A percentile compares a stretch with the other conserved stretches of the same genome.
Conservation (phyloP, 2,888 invertebrate genomes). For the Nesidiocoris tenuis region DNA sequence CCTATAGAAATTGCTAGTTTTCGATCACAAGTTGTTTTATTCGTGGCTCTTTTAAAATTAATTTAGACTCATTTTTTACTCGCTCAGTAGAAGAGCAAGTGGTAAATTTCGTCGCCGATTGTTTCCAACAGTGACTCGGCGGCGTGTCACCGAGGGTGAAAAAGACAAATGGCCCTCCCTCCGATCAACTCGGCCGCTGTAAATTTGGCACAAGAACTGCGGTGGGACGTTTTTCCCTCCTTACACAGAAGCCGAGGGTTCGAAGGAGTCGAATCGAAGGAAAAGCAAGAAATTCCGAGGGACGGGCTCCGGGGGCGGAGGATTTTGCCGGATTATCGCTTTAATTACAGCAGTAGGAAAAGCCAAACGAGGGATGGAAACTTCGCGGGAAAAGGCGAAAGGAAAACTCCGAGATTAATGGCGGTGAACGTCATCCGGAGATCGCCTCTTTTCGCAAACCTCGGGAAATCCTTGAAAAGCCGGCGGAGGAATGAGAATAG, state of each 20-base stretch:
- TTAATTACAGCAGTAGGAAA: neutral
- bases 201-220: neutral
- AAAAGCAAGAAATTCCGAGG: neutral
- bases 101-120: neutral
- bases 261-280: neutral
- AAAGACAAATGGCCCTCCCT: neutral
- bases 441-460: neutral
- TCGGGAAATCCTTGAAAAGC: neutral
- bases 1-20: no score
- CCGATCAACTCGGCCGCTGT: neutral
- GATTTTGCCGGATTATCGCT: neutral
- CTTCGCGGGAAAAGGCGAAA: slow-evolving; percentile 9
- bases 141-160: neutral
- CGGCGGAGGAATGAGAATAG: no score
- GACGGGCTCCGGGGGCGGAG: neutral
- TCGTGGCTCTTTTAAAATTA: no score
- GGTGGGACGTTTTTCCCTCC: neutral
- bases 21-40: no score
- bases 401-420: slow-evolving; percentile 29
- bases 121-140: neutral
- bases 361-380: neutral
- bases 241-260: neutral
- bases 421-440: slow-evolving; percentile 15
- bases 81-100: no score
- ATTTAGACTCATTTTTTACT: no score